Conservation (phyloP, 2,888 invertebrate genomes). For the Pyrgus malvae region DNA sequence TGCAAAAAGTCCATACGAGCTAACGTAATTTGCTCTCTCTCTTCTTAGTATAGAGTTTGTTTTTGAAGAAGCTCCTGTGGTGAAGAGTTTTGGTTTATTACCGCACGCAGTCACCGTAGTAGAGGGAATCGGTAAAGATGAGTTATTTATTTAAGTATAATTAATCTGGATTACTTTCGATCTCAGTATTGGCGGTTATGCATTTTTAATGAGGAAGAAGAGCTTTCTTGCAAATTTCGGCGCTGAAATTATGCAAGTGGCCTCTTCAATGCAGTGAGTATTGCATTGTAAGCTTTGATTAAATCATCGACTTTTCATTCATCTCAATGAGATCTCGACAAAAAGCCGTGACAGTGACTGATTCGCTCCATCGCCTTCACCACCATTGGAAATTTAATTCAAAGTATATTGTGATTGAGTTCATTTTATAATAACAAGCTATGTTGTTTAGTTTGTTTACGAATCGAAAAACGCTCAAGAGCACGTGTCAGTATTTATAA, state of each 20-base stretch:
- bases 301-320: constrained; percentile 14
- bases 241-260: background rate
- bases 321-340: constrained; percentile 3
- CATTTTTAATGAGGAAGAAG: too few relatives aligned
- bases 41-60: constrained; percentile 31
- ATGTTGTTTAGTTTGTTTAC: background rate
- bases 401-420: background rate
- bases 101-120: constrained; percentile 60
- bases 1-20: constrained; percentile 53
- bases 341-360: constrained; percentile 17
- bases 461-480: background rate
- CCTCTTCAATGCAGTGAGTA: background rate
- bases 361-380: background rate
- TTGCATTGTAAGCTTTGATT: constrained; percentile 22
- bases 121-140: constrained; percentile 51
- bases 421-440: background rate
- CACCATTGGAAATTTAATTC: background rate
- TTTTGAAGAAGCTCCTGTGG: constrained; percentile 34
- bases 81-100: constrained; percentile 59
- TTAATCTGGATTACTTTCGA: constrained; percentile 12
- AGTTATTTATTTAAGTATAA: constrained; percentile 39
- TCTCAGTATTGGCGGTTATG: too few relatives aligned
- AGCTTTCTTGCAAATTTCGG: background rate
- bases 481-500: background rate
- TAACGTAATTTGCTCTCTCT: constrained; percentile 37